Conservation (phyloP, 2,797 vertebrate species). For the Parauchenoglanis ngamensis region DNA sequence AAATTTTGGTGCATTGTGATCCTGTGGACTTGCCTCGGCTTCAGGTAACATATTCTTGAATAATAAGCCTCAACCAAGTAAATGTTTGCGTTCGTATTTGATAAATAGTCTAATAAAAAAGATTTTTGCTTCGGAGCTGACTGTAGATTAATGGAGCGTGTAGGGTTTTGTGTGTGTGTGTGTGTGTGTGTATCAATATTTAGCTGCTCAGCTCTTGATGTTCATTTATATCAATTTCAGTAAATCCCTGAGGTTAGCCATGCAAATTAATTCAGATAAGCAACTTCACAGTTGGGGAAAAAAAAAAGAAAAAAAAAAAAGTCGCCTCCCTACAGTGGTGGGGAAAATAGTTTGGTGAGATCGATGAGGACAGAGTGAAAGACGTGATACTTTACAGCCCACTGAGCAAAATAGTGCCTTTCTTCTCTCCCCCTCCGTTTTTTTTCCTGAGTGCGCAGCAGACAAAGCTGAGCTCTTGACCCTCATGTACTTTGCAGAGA, state of each 20-base stretch:
- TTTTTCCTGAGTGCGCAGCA: neutral
- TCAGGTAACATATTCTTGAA: neutral
- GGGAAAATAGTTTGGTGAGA: conserved; percentile 36
- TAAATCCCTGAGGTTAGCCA: conserved; percentile 50
- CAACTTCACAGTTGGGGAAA: conserved; percentile 47
- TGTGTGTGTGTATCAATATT: conserved; percentile 29
- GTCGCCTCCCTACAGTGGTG: conserved; percentile 36
- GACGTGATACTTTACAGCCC: conserved; percentile 11
- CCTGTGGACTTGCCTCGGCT: neutral
- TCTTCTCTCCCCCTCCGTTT: neutral
- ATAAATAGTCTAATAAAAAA: conserved; percentile 20
- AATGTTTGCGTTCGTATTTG: conserved; percentile 21
- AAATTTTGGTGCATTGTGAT: neutral
- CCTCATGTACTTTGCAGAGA: conserved; percentile 14
- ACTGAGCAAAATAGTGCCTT: conserved; percentile 35
- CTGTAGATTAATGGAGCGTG: neutral
- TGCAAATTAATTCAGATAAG: conserved; percentile 55
- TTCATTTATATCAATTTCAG: conserved; percentile 48
- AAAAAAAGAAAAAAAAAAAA: conserved; percentile 4
- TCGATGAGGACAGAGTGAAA: conserved; percentile 41
- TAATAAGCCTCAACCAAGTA: conserved; percentile 8
- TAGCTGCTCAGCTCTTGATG: neutral
- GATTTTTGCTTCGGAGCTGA: neutral
- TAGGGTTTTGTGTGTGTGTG: neutral
- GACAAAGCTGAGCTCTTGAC: conserved; percentile 33